phyloP scores from a whole-genome alignment of 1,140 invertebrate genomes.

The Harlomillsia oculata region DNA sequence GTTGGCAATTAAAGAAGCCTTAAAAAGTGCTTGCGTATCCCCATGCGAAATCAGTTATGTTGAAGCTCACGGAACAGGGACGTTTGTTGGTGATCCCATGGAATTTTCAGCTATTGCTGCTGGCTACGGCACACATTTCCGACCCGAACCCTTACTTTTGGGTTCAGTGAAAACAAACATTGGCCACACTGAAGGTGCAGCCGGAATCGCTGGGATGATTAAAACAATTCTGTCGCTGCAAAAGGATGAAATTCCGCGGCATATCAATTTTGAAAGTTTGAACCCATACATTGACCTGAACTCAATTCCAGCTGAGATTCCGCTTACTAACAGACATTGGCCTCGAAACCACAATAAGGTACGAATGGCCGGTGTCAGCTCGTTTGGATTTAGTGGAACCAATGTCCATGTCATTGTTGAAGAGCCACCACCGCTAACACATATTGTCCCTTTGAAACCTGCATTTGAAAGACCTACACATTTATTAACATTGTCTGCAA shows the following conservation, averaged over 20 bases:
- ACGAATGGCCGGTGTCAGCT: slow-evolving; percentile 12
- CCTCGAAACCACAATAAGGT: background rate
- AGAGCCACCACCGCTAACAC: background rate
- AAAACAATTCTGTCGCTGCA: slow-evolving; percentile 10
- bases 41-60: too few species aligned
- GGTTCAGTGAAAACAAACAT: too few species aligned
- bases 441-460: background rate
- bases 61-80: too few species aligned
- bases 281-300: slow-evolving; percentile 13
- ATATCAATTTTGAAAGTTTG: slow-evolving; percentile 5
- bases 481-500: slow-evolving; percentile 9
- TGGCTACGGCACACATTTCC: too few species aligned
- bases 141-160: slow-evolving; percentile 58
- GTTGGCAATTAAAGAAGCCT: too few species aligned
- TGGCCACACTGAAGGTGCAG: too few species aligned
- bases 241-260: background rate
- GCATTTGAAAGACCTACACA: background rate
- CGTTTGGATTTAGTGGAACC: slow-evolving; percentile 24
- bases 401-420: slow-evolving; percentile 22
- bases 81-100: too few species aligned
- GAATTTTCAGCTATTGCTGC: too few species aligned
- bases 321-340: slow-evolving; percentile 1
- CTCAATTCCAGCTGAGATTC: slow-evolving; percentile 13
- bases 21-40: too few species aligned
- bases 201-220: slow-evolving; percentile 28